Percentiles rank a stretch among this genome's conserved stretches.
phyloP scores from a whole-genome alignment of 2,113 vertebrate genomes.

The Acrocephalus arundinaceus region DNA sequence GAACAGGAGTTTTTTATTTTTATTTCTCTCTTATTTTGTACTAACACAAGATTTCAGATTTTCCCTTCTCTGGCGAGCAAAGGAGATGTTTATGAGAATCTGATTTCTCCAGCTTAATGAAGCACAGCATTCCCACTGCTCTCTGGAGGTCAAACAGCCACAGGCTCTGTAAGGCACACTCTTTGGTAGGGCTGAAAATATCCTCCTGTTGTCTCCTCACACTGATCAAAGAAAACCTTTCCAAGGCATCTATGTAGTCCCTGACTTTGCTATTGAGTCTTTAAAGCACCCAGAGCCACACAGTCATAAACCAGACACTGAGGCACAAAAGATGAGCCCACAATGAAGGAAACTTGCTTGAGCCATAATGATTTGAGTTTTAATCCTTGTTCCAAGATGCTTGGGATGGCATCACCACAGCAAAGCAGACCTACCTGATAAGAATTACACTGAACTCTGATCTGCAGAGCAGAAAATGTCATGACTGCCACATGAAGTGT shows the following conservation, averaged over 20 bases:
- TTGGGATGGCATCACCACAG: not conserved
- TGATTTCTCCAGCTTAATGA: not conserved
- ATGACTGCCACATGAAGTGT: fast-evolving
- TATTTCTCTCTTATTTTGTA: not conserved
- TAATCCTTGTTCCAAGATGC: not conserved
- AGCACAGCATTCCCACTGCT: not conserved
- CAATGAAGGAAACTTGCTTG: not conserved
- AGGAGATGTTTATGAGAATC: not conserved
- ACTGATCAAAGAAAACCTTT: not conserved
- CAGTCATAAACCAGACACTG: not conserved
- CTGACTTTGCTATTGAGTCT: not conserved
- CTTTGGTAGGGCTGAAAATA: not conserved
- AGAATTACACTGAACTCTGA: not conserved
- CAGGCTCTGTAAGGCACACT: not conserved
- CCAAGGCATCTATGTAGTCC: not conserved
- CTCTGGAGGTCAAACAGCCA: not conserved
- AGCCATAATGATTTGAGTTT: fast-evolving
- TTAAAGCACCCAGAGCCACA: not conserved
- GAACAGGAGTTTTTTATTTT: not conserved
- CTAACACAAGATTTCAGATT: not conserved
- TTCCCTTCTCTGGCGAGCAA: not conserved
- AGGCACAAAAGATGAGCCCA: not conserved
- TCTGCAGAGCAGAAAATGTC: not conserved
- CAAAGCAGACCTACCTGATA: not conserved
- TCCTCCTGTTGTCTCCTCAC: not conserved